A percentile compares a stretch with the other conserved stretches of the same genome.
Evolutionary conservation across 2,797 vertebrate species (phyloP).

Genomic region (Erethizon dorsatum): DNA sequence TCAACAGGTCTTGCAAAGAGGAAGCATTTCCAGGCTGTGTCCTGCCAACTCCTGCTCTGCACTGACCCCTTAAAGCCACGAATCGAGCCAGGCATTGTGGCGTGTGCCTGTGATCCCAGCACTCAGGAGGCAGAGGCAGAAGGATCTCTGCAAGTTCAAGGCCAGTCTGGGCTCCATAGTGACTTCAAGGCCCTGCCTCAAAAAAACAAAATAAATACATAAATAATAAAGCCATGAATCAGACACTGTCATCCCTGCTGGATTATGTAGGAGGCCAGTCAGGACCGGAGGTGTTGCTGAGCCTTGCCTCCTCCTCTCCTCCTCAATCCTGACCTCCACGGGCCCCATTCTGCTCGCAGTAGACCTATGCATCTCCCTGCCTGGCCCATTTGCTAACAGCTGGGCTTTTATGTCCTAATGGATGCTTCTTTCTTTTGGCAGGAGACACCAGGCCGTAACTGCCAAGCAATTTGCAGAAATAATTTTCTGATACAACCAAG

Average conservation of each 20-base stretch:
- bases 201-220: not conserved
- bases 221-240: not conserved
- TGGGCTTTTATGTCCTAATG: slow-evolving; percentile 1
- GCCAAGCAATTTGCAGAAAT: slow-evolving; percentile 41
- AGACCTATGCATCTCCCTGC: not conserved
- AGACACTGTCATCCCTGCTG: not conserved
- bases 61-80: not conserved
- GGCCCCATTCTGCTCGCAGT: not conserved
- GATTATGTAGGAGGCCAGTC: not conserved
- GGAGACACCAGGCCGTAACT: slow-evolving; percentile 2
- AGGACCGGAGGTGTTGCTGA: not conserved
- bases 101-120: not conserved
- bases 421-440: not conserved
- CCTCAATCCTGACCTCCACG: not conserved
- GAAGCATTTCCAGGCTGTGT: not conserved
- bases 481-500: slow-evolving; percentile 56
- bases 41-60: not conserved
- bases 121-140: not conserved
- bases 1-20: not conserved
- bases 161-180: not conserved
- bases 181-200: not conserved
- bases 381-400: not conserved
- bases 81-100: not conserved
- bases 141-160: not conserved
- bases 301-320: not conserved